phyloP scores from a whole-genome alignment of 2,113 vertebrate genomes.

The Noturus placidus region DNA sequence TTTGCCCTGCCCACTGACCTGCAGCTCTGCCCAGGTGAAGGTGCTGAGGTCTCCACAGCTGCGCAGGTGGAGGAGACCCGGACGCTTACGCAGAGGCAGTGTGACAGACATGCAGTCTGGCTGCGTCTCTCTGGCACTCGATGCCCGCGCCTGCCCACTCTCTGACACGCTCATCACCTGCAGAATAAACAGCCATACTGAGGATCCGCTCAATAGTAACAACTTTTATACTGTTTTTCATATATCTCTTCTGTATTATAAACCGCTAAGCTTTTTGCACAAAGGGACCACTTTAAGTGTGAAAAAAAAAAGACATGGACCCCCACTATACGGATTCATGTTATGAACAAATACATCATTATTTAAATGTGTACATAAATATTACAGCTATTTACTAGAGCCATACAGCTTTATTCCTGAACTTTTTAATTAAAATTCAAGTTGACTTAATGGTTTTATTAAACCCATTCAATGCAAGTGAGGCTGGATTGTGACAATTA shows the following conservation, averaged over 20 bases:
- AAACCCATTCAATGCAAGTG: not conserved
- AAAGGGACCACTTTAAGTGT: not conserved
- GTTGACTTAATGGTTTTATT: not conserved
- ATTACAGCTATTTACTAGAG: not conserved
- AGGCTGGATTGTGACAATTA: not conserved
- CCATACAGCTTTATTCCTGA: not conserved
- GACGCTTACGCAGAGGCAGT: conserved; percentile 54
- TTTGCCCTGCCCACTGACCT: conserved; percentile 33
- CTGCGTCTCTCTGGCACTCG: conserved; percentile 32
- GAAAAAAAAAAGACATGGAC: not conserved
- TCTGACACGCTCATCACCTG: conserved; percentile 69
- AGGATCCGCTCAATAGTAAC: not conserved
- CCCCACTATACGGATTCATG: not conserved
- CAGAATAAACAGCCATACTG: not conserved
- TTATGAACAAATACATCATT: not conserved
- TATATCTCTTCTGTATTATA: not conserved
- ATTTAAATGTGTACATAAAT: not conserved
- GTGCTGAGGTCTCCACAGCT: conserved; percentile 83
- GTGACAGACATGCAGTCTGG: not conserved
- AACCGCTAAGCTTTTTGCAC: not conserved
- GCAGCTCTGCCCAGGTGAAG: conserved; percentile 63
- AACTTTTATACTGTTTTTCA: not conserved
- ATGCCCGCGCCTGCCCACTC: not conserved
- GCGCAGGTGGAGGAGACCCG: conserved; percentile 72
- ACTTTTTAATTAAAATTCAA: not conserved